These are phyloP conservation scores for Bagarius yarrelli DNA, from an alignment of 2,113 vertebrate species.

Conservation along the genomic window DNA sequence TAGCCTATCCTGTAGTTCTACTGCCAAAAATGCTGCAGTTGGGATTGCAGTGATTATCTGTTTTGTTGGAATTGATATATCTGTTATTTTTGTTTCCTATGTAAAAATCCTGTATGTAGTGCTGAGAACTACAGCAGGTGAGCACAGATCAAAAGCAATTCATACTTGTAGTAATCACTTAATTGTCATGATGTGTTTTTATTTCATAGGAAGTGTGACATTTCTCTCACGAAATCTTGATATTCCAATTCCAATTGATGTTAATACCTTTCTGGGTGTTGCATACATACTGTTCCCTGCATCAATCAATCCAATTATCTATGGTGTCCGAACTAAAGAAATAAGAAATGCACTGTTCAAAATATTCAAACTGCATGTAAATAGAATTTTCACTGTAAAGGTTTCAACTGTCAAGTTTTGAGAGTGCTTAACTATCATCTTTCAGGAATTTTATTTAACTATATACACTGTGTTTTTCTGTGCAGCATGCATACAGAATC, in stretches of 20 bases:
- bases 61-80: conserved; percentile 72
- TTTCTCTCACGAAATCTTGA: conserved; percentile 70
- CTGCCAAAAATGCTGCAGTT: conserved; percentile 36
- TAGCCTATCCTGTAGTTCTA: conserved; percentile 67
- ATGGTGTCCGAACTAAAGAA: conserved; percentile 73
- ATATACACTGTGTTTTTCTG: background rate
- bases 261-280: conserved; percentile 72
- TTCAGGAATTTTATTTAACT: background rate
- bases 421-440: background rate
- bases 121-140: conserved; percentile 50
- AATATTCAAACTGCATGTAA: conserved; percentile 51
- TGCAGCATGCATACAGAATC: background rate
- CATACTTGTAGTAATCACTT: conserved; percentile 77
- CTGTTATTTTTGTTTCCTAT: conserved; percentile 71
- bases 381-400: conserved; percentile 42
- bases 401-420: conserved; percentile 46
- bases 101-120: conserved; percentile 64
- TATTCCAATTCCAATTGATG: conserved; percentile 61
- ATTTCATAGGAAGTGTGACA: conserved; percentile 73
- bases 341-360: conserved; percentile 63
- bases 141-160: conserved; percentile 70
- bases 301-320: conserved; percentile 73
- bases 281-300: conserved; percentile 74
- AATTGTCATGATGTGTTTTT: conserved; percentile 73
- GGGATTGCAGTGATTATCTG: conserved; percentile 69